phyloP scores from a whole-genome alignment of 2,888 invertebrate species.

The Noctua comes region DNA sequence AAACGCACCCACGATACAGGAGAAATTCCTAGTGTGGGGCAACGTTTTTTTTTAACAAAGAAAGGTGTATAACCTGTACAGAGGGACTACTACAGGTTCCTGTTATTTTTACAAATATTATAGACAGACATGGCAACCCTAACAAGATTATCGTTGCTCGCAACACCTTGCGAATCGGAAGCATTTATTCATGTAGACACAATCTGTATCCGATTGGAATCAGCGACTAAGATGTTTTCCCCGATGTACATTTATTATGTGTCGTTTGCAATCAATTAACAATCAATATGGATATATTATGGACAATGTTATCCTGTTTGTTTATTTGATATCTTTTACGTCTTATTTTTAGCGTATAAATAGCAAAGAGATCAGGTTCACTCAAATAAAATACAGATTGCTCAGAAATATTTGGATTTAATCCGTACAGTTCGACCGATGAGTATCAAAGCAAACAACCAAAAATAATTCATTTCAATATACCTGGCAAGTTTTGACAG shows the following conservation, averaged over 20 bases:
- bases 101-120: not conserved
- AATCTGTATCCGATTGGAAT: conserved; percentile 50
- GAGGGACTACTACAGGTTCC: not conserved
- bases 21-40: too few relatives aligned
- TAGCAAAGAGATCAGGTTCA: too few relatives aligned
- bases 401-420: too few relatives aligned
- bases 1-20: too few relatives aligned
- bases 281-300: not conserved
- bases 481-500: too few relatives aligned
- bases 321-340: not conserved
- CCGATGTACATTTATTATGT: conserved; percentile 27
- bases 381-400: too few relatives aligned
- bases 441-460: too few relatives aligned
- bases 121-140: conserved; percentile 52
- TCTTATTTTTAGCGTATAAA: too few relatives aligned
- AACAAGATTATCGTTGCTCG: conserved; percentile 57
- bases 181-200: conserved; percentile 61
- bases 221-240: conserved; percentile 34
- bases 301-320: not conserved
- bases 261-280: conserved; percentile 23
- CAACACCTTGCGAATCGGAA: conserved; percentile 64
- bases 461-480: too few relatives aligned
- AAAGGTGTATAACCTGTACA: too few relatives aligned
- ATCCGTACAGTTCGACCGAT: too few relatives aligned
- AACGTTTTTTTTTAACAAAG: too few relatives aligned